Base-by-base conservation (phyloP, 2,888 invertebrate species). In the Torymus aiolomorphi region DNA sequence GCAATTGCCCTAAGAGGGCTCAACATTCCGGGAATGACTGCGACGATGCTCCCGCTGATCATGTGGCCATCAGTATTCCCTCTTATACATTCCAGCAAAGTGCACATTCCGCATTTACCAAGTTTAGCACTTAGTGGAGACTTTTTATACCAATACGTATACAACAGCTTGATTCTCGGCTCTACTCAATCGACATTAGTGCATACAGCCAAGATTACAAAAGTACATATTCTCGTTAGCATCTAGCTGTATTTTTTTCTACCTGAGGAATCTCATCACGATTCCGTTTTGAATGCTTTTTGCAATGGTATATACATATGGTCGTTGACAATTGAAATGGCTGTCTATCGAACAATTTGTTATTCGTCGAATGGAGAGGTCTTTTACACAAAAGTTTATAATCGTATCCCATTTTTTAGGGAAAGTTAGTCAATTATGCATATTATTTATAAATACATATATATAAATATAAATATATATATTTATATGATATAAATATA, bases 1-100 rank as follows among this genome's bases (percentile, higher is more conserved):
- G 92, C 93, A 95, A 86, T 92, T 96, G 88, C 95, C 95, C 85
- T 95, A 92, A 93, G 74, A 79, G 80, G 80, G 78, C 72, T 59
- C 76, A 83, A 81, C 84, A 85, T 86, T 42, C 87, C 86, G 87
- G 87, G 85, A 87, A 86, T 86, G 85, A 85, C 85, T 85, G 80
- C 59, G 66, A 54, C 49, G 67, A 78, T 73, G 42, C 51, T 79
- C 65, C 52, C 18, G 54, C 70, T 72, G 70, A 80, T 57, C 71
- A 42, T 20, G 52, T 63, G 75, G 71, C 70, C 57, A 79, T 83
- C 83, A 84, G 76, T 83, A 84, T 85, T 85, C 69, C 52, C 54
- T 52, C 20, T 66, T 81, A 78, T 75, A 84, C 84, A 85, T 86
- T 85, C 84, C 83, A 82, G 63, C 80, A 81, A 81, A 80, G 69